Percentiles rank a stretch among this genome's conserved stretches.
Evolutionary conservation across 2,113 vertebrate species (phyloP).

Genomic region (Balaeniceps rex): DNA sequence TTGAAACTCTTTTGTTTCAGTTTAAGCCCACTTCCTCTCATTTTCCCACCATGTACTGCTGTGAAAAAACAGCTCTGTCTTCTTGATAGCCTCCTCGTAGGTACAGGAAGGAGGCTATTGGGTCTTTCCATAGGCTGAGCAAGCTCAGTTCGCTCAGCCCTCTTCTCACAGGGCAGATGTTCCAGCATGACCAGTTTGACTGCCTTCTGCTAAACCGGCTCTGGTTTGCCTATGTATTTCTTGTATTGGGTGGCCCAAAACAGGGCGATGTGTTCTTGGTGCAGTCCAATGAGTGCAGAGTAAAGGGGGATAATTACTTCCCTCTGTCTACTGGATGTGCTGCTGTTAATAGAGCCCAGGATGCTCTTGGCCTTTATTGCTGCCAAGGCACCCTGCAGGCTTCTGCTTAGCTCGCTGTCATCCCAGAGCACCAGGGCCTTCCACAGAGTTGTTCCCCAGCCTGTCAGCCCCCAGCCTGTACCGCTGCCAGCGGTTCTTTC

Average conservation of each 20-base stretch:
- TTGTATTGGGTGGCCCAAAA: background rate
- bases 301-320: background rate
- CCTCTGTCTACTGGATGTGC: background rate
- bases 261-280: background rate
- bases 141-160: background rate
- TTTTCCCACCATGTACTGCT: background rate
- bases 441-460: background rate
- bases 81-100: background rate
- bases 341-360: background rate
- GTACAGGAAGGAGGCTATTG: background rate
- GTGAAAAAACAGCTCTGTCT: background rate
- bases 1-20: background rate
- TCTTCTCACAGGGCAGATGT: background rate
- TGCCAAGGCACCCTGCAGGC: background rate
- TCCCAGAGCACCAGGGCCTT: background rate
- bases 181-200: background rate
- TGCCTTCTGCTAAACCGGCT: background rate
- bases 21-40: background rate
- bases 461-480: background rate
- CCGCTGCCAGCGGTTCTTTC: background rate
- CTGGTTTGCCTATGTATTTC: background rate
- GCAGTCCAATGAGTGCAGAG: background rate
- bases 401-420: background rate
- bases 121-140: background rate
- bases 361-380: background rate